Evolutionary conservation across 2,797 vertebrate species (phyloP), one percentile per base, ranked within the genome.

Genomic region (Tamandua tetradactyla): DNA sequence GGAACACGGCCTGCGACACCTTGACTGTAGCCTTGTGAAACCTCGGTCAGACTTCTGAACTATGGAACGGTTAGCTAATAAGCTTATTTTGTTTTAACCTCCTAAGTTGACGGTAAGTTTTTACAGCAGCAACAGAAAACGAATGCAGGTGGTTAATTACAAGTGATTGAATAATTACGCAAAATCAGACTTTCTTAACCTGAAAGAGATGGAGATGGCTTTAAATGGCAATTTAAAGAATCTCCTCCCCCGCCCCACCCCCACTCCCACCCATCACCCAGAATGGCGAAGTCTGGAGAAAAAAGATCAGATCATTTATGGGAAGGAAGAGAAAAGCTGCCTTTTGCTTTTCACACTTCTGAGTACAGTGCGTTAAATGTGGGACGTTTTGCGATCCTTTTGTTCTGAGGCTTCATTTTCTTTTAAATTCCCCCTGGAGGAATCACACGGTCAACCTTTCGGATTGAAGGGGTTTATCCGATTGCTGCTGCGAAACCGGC

Each of bases 361-460:
- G 66, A 71, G 12, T 37, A 42, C 0, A 75, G 18, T 8, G 79
- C 76, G 47, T 85, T 85, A 72, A 84, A 72, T 55, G 15, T 57
- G 76, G 52, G 78, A 61, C n/a, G 13, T 37, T 71, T 89, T 35
- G 64, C 44, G 35, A 72, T 72, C 40, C 49, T 27, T 93, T 84
- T 76, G 84, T 72, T 84, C 90, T 47, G 85, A 92, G 61, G 42
- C 22, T 72, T 66, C 25, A 35, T 78, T 86, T 86, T 61, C 66
- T 52, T 35, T 92, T 72, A 55, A 80, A 32, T 40, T 78, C 23
- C 22, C 37, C 17, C 37, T 68, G 94, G 71, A 84, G 89, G 66
- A 78, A 47, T 22, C 5, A 12, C 71, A 59, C 14, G 57, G 18
- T 68, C 59, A 25, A 68, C 61, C 84, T 84, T 87, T 30, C 62